phyloP scores from a whole-genome alignment of 2,888 invertebrate genomes.

The Amiota communis region DNA sequence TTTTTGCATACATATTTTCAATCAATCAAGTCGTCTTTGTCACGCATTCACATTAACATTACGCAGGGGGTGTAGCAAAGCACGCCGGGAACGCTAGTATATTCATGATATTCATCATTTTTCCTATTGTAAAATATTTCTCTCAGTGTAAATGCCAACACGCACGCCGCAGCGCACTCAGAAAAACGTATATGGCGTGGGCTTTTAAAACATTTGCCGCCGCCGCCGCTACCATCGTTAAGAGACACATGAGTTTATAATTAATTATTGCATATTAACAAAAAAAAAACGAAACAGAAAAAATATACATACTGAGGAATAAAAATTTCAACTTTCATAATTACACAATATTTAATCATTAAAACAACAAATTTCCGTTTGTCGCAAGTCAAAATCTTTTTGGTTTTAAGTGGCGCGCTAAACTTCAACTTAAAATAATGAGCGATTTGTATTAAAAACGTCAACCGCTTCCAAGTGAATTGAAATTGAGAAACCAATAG shows the following conservation, averaged over 20 bases:
- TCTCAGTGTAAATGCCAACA: conserved; percentile 12
- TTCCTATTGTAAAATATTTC: not conserved
- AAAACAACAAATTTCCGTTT: conserved; percentile 1
- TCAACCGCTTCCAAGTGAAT: too few species aligned
- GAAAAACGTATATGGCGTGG: not conserved
- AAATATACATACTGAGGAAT: too few species aligned
- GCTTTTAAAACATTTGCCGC: not conserved
- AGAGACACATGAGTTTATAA: conserved; percentile 15
- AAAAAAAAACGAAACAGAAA: not conserved
- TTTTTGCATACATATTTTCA: too few species aligned
- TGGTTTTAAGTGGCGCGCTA: not conserved
- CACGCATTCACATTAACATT: too few species aligned
- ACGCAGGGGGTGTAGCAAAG: too few species aligned
- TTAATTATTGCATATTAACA: conserved; percentile 23
- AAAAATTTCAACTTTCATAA: conserved; percentile 14
- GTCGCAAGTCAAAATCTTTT: not conserved
- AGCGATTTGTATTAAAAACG: too few species aligned
- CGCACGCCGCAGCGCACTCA: not conserved
- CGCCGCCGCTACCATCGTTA: not conserved
- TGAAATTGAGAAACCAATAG: too few species aligned
- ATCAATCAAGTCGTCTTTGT: too few species aligned
- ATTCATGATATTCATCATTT: too few species aligned
- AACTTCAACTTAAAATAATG: not conserved
- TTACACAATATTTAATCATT: conserved; percentile 21
- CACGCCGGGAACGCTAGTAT: too few species aligned